These are phyloP conservation scores for Brachyhypopomus occidentalis DNA, from an alignment of 2,113 vertebrate species.

Conservation along the genomic window DNA sequence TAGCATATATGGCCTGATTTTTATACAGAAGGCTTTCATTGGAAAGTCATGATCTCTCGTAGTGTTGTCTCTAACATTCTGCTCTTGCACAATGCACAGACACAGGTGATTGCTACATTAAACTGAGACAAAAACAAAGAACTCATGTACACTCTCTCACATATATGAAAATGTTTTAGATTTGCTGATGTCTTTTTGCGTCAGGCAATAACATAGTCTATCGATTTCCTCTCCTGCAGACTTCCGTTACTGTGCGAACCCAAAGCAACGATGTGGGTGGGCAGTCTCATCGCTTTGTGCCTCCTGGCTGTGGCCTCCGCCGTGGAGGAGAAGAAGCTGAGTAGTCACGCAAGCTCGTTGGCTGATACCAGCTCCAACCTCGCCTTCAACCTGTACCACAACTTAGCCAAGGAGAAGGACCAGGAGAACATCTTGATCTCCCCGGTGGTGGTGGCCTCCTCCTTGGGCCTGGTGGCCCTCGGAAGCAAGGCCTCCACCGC, in stretches of 20 bases:
- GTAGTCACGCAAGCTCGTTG: slow-evolving; percentile 79
- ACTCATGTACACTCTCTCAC: not conserved
- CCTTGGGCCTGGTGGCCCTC: slow-evolving; percentile 88
- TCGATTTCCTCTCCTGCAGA: slow-evolving; percentile 53
- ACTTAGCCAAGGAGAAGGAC: slow-evolving; percentile 87
- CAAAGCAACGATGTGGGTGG: slow-evolving; percentile 81
- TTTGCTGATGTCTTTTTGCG: not conserved
- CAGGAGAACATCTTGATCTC: slow-evolving; percentile 93
- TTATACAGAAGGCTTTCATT: not conserved
- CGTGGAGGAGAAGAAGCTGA: slow-evolving; percentile 79
- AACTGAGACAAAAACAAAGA: not conserved
- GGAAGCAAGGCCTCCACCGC: slow-evolving; percentile 87
- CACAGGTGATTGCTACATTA: not conserved
- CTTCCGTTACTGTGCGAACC: slow-evolving; percentile 47
- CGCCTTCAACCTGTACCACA: slow-evolving; percentile 94
- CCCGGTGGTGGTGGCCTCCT: slow-evolving; percentile 91
- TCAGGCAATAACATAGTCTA: not conserved
- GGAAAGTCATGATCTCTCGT: too few relatives aligned
- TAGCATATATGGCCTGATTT: slow-evolving; percentile 24
- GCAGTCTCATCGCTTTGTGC: slow-evolving; percentile 67
- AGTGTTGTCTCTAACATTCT: not conserved
- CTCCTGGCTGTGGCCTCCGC: slow-evolving; percentile 70
- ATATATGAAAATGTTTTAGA: not conserved
- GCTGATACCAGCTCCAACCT: slow-evolving; percentile 85
- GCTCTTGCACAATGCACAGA: not conserved